phyloP scores from a whole-genome alignment of 2,888 invertebrate genomes.

The Copidosoma aretas region DNA sequence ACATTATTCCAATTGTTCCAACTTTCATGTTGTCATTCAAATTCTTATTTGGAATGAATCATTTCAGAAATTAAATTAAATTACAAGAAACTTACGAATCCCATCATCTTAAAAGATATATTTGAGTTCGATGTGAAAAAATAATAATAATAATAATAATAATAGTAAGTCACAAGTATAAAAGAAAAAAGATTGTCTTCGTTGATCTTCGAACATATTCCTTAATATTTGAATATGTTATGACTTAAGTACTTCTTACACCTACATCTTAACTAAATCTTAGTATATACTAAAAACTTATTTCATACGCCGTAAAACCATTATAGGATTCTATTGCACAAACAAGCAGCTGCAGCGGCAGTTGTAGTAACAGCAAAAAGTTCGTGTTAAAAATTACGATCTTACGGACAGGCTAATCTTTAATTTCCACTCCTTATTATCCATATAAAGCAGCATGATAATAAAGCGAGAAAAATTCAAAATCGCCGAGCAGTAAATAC shows the following conservation, averaged over 20 bases:
- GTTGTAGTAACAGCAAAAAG: background rate
- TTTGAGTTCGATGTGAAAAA: too few relatives aligned
- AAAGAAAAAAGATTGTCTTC: too few relatives aligned
- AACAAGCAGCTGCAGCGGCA: background rate
- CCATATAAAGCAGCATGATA: background rate
- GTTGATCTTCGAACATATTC: too few relatives aligned
- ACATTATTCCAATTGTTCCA: too few relatives aligned
- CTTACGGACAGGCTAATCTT: slow-evolving; percentile 5
- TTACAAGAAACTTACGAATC: too few relatives aligned
- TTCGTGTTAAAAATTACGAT: slow-evolving; percentile 6
- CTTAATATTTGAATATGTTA: too few relatives aligned
- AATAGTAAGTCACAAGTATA: too few relatives aligned
- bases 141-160: too few relatives aligned
- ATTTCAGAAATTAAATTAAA: too few relatives aligned
- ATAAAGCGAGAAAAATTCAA: background rate
- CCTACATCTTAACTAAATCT: background rate
- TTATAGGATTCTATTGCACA: background rate
- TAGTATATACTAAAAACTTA: background rate
- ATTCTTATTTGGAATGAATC: too few relatives aligned
- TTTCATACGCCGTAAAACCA: background rate
- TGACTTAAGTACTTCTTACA: background rate
- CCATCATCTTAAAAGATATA: too few relatives aligned
- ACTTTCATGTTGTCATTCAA: too few relatives aligned
- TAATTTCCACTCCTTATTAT: slow-evolving; percentile 5
- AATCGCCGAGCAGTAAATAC: background rate